Percentiles rank a stretch among this genome's conserved stretches.
These are phyloP conservation scores for Plotosus lineatus DNA, from an alignment of 2,113 vertebrate genomes.

Conservation along the genomic window DNA sequence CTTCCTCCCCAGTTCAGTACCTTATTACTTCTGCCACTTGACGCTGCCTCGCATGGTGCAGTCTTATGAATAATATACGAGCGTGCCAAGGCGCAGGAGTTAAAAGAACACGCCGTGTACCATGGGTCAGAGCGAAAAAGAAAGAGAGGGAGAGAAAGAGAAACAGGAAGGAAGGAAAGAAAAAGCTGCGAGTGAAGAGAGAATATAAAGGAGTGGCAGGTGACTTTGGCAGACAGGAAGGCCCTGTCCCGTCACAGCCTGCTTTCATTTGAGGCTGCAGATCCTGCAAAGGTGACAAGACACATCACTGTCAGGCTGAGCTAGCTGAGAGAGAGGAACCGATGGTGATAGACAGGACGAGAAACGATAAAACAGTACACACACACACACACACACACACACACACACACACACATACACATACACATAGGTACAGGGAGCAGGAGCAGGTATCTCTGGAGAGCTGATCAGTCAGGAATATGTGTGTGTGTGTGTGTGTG, in stretches of 20 bases:
- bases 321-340: conserved; percentile 57
- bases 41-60: conserved; percentile 69
- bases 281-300: conserved; percentile 78
- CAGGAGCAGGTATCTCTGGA: conserved; percentile 44
- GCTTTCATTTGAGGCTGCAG: conserved; percentile 62
- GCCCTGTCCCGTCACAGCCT: conserved; percentile 70
- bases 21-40: conserved; percentile 77
- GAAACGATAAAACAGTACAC: conserved; percentile 22
- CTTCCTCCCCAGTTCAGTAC: conserved; percentile 62
- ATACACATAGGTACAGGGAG: conserved; percentile 40
- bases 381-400: conserved; percentile 36
- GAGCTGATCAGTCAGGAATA: conserved; percentile 55
- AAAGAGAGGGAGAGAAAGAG: conserved; percentile 36
- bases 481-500: conserved; percentile 50
- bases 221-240: conserved; percentile 51
- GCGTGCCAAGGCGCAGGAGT: conserved; percentile 73
- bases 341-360: conserved; percentile 30
- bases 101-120: conserved; percentile 72
- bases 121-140: conserved; percentile 62
- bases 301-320: conserved; percentile 73
- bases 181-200: conserved; percentile 56
- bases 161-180: conserved; percentile 42
- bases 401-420: conserved; percentile 54
- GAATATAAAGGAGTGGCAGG: conserved; percentile 60
- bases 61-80: conserved; percentile 80